Conservation (phyloP, 2,113 vertebrate species). For the Tiliqua scincoides region DNA sequence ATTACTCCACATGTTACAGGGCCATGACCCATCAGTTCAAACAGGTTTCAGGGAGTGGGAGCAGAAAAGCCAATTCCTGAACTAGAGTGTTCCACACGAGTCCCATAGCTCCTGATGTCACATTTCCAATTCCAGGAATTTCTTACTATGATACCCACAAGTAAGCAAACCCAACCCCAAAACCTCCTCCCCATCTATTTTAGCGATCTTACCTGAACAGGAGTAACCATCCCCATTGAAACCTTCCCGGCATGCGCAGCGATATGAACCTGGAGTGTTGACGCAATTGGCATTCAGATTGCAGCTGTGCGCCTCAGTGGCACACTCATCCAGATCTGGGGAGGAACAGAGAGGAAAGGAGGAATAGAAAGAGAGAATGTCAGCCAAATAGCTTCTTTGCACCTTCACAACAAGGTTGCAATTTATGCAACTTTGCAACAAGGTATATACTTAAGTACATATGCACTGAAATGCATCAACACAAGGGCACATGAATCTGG, state of each 20-base stretch:
- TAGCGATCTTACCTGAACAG: constrained; percentile 81
- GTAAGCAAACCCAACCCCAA: not conserved
- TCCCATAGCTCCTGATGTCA: not conserved
- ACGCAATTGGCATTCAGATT: constrained; percentile 87
- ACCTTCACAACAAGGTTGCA: no score
- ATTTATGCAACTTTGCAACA: no score
- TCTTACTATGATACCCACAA: rapidly evolving
- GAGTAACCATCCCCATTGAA: constrained; percentile 89
- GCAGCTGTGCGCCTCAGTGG: constrained; percentile 86
- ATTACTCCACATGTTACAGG: no score
- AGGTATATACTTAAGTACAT: no score
- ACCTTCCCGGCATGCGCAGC: constrained; percentile 87
- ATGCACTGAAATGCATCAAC: not conserved
- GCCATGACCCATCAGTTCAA: no score
- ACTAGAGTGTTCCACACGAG: no score
- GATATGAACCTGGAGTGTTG: constrained; percentile 90
- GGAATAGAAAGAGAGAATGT: not conserved
- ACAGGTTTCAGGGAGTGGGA: no score
- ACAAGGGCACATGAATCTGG: not conserved
- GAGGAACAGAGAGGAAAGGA: not conserved
- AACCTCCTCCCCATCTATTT: rapidly evolving
- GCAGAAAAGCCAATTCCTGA: no score
- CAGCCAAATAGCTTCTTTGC: not conserved
- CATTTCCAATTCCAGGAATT: not conserved
- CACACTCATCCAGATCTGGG: constrained; percentile 90